Conservation (phyloP, 1,140 invertebrate species). For the Zaprionus gabonicus region DNA sequence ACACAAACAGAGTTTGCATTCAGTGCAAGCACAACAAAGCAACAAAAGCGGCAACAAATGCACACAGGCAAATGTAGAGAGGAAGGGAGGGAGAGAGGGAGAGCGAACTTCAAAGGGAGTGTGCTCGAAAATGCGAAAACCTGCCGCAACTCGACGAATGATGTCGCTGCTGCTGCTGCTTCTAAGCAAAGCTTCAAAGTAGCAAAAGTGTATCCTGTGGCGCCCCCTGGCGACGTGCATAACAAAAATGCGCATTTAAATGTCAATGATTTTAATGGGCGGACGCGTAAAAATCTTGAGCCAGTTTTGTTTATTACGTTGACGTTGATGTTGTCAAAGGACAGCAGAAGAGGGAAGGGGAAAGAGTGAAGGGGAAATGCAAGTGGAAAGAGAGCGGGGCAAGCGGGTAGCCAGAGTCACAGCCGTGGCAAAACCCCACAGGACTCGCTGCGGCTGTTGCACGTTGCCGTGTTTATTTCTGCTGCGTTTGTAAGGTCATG, state of each 20-base stretch:
- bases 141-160: constrained; percentile 15
- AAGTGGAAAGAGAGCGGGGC: neutral
- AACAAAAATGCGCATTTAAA: constrained; percentile 67
- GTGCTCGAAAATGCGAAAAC: constrained; percentile 39
- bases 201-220: constrained; percentile 62
- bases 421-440: constrained; percentile 26
- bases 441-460: constrained; percentile 33
- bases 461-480: constrained; percentile 53
- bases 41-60: constrained; percentile 41
- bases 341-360: neutral
- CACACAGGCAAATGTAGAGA: constrained; percentile 12
- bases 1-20: constrained; percentile 59
- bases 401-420: neutral
- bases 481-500: constrained; percentile 82
- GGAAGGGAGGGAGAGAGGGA: neutral
- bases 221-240: constrained; percentile 41
- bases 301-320: constrained; percentile 79
- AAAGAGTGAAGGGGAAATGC: constrained; percentile 5
- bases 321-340: constrained; percentile 51
- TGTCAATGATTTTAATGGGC: constrained; percentile 83
- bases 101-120: constrained; percentile 56
- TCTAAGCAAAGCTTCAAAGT: constrained; percentile 48
- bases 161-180: constrained; percentile 5
- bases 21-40: constrained; percentile 38
- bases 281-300: constrained; percentile 81